Conservation (phyloP, 2,888 invertebrate species). For the Ophion ellenae region DNA sequence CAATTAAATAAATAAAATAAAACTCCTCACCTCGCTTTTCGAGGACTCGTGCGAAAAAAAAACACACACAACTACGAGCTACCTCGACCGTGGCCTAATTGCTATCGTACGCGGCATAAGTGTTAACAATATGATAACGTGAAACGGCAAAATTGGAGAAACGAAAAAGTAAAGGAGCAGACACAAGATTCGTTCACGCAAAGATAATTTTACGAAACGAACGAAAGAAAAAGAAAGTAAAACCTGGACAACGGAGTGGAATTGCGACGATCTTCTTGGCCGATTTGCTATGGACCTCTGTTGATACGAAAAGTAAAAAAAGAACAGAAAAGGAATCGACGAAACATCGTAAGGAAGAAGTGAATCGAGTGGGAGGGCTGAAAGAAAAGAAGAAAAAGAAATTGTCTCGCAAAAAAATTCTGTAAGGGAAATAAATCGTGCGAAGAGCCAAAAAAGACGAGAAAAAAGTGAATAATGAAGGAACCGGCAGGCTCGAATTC, state of each 20-base stretch:
- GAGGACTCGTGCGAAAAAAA: conserved; percentile 4
- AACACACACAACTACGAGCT: conserved; percentile 9
- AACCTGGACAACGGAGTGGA: conserved; percentile 12
- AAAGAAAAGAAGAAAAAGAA: not conserved
- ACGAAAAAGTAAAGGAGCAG: not conserved
- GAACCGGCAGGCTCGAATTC: conserved; percentile 75
- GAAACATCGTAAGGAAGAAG: not conserved
- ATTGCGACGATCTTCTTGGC: not conserved
- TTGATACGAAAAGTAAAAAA: not conserved
- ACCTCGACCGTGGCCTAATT: conserved; percentile 9
- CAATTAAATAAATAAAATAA: not conserved
- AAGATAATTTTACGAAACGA: conserved; percentile 12
- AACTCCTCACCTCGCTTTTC: conserved; percentile 11
- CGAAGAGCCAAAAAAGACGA: conserved; percentile 2
- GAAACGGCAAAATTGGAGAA: not conserved
- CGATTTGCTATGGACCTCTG: not conserved
- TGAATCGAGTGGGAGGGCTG: not conserved
- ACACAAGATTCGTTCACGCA: conserved; percentile 16
- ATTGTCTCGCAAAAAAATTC: conserved; percentile 21
- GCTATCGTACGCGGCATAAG: not conserved
- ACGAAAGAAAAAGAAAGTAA: not conserved
- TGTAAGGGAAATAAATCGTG: conserved; percentile 22
- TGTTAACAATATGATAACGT: conserved; percentile 19
- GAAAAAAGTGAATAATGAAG: conserved; percentile 73
- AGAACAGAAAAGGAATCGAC: not conserved